These are phyloP conservation scores for Cryptotermes secundus DNA, from an alignment of 1,140 invertebrate genomes.

Conservation along the genomic window DNA sequence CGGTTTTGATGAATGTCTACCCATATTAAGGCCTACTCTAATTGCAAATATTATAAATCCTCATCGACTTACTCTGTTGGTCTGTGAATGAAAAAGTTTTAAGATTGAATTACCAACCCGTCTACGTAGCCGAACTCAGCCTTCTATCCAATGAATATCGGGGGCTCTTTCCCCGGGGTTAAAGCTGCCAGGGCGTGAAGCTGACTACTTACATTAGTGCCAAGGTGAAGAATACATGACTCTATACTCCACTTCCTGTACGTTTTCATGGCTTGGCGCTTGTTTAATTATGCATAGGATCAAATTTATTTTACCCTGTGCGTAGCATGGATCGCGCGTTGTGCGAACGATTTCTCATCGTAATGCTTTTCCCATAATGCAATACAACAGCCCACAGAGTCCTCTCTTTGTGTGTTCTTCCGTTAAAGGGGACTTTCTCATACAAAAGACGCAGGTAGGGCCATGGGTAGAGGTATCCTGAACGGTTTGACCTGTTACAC, in stretches of 20 bases:
- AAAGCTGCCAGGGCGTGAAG: too few species aligned
- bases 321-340: too few species aligned
- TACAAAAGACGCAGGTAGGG: conserved; percentile 4
- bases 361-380: conserved; percentile 10
- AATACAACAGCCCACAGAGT: neutral
- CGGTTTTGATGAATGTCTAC: neutral
- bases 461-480: neutral
- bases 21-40: neutral
- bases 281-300: too few species aligned
- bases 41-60: neutral
- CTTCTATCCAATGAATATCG: too few species aligned
- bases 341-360: neutral
- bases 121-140: too few species aligned
- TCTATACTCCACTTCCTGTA: too few species aligned
- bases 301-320: too few species aligned
- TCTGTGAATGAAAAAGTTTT: neutral
- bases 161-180: too few species aligned
- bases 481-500: neutral
- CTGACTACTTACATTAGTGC: too few species aligned
- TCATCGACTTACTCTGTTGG: neutral
- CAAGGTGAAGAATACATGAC: too few species aligned
- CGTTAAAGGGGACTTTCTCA: neutral
- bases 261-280: too few species aligned
- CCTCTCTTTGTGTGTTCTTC: neutral
- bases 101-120: neutral